A percentile compares a stretch with the other conserved stretches of the same genome.
Evolutionary conservation across 2,888 invertebrate genomes (phyloP).

Genomic region (Cryptus viduatorius): DNA sequence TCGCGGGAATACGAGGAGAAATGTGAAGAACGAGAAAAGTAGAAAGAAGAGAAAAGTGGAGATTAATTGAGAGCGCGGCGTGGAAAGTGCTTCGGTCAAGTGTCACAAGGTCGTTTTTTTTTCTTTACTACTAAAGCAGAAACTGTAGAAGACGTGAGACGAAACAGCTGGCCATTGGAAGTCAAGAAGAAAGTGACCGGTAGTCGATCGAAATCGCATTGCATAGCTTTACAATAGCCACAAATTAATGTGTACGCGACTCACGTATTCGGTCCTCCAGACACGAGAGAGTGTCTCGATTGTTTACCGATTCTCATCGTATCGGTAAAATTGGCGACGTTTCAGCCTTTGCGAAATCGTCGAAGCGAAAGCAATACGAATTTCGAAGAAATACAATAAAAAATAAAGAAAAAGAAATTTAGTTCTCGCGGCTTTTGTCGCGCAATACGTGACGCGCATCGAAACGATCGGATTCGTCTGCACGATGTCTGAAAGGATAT

Average conservation of each 20-base stretch:
- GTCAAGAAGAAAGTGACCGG: constrained; percentile 57
- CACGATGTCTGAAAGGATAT: neutral
- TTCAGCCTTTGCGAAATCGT: constrained; percentile 67
- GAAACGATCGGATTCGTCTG: neutral
- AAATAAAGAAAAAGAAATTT: constrained; percentile 33
- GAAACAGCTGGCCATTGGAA: neutral
- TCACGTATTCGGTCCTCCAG: constrained; percentile 49
- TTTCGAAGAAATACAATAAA: constrained; percentile 53
- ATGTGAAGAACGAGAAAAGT: constrained; percentile 26
- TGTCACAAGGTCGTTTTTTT: constrained; percentile 40
- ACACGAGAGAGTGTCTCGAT: neutral
- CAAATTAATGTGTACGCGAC: constrained; percentile 56
- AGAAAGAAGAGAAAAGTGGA: constrained; percentile 22
- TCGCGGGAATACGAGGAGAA: constrained; percentile 1
- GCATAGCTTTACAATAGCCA: constrained; percentile 32
- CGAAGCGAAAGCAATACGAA: constrained; percentile 58
- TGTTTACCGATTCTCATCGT: constrained; percentile 13
- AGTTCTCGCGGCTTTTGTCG: neutral
- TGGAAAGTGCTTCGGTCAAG: constrained; percentile 33
- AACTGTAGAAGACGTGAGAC: neutral
- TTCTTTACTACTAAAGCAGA: constrained; percentile 17
- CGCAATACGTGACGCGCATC: constrained; percentile 27
- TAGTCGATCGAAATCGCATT: constrained; percentile 3
- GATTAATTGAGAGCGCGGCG: constrained; percentile 3
- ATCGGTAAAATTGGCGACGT: constrained; percentile 59